These are phyloP conservation scores for Anarsia innoxiella DNA, from an alignment of 2,888 invertebrate species.

Conservation along the genomic window DNA sequence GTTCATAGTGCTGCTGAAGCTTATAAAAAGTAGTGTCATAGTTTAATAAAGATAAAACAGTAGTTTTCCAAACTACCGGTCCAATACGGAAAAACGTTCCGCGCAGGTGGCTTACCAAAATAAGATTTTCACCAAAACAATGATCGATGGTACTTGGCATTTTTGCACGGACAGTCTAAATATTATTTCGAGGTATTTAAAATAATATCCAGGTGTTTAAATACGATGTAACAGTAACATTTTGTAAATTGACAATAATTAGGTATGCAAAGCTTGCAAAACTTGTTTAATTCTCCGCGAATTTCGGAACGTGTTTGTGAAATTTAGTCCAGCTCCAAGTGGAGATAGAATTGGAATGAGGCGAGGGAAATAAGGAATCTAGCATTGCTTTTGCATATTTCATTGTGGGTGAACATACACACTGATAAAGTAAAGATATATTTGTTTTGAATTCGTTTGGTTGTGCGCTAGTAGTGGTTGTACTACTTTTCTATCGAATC, in stretches of 20 bases:
- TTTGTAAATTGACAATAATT: no score
- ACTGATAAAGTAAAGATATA: background rate
- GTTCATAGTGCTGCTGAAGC: background rate
- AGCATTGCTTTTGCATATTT: constrained; percentile 5
- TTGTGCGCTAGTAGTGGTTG: no score
- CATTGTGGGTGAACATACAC: background rate
- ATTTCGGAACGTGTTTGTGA: background rate
- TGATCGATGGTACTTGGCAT: background rate
- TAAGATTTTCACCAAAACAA: background rate
- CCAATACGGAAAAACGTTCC: no score
- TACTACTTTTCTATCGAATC: background rate
- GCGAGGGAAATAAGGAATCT: constrained; percentile 3
- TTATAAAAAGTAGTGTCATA: no score
- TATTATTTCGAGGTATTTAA: background rate
- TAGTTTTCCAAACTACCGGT: no score
- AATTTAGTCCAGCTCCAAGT: background rate
- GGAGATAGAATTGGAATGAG: background rate
- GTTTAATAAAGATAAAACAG: no score
- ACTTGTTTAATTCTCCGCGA: background rate
- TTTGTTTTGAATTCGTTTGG: background rate
- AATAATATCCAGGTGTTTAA: no score
- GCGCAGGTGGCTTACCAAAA: no score
- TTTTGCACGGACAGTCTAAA: background rate
- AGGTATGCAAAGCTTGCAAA: background rate
- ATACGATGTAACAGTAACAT: no score